Base-by-base conservation (phyloP, 2,888 invertebrate genomes). In the Mesochorus sp. region DNA sequence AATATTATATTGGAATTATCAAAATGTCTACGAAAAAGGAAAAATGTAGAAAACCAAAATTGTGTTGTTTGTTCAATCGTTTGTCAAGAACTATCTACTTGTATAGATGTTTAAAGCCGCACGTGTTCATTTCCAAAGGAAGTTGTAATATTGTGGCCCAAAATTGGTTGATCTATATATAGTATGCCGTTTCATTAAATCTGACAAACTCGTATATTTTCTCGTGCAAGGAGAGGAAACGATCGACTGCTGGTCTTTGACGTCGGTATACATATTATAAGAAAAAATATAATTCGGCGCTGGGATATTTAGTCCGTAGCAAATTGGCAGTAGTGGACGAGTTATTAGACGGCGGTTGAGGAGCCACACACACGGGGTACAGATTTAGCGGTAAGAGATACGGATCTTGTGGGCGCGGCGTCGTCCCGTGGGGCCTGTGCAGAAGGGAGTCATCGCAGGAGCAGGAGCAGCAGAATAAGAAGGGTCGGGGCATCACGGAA, bases 291-390 rank as follows among this genome's bases (percentile, higher is more conserved):
- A 12, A 44, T 31, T 73, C 34, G 42, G 31, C 24, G 12, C 31
- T 17, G 14, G 17, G 44, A 68, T 47, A 64, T n/a, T n/a, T n/a
- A n/a, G 34, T 26, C 47, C 37, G 39, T 49, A 44, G 73, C 68
- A 81, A 70, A 78, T 79, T 70, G 71, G 62, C 66, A 59, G 68
- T 76, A 77, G 62, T 57, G 71, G 74, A 77, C 67, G 53, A 81
- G 74, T 80, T 76, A 83, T 84, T 82, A 81, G 77, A 77, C 49
- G 71, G 72, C 51, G 67, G 34, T 70, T 70, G 3, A 51, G 71
- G 12, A n/a, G 28, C 51, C 64, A 53, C 74, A 74, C 66, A 61
- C 61, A 34, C n/a, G n/a, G n/a, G 59, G 66, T 42, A 49, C 51
- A 53, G 59, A 70, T 70, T 53, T 74, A 64, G 59, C 78, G 62